Evolutionary conservation across 2,888 invertebrate genomes (phyloP).

Genomic region (Diadegma fenestrale): DNA sequence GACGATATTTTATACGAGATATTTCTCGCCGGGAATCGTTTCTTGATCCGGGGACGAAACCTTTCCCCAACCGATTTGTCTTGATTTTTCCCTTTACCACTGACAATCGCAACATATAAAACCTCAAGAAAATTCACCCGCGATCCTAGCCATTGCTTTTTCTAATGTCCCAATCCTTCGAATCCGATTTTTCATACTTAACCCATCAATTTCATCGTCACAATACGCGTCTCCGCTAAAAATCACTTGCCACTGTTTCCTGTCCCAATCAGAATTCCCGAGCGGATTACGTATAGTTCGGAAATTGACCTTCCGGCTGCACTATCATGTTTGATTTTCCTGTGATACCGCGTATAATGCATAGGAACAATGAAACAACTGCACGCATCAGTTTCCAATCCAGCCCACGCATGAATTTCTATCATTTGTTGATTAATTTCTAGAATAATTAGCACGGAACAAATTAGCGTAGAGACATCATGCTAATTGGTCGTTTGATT

Average conservation of each 20-base stretch:
- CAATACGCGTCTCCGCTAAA: neutral
- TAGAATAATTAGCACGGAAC: neutral
- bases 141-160: neutral
- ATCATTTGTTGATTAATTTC: neutral
- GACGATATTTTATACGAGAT: conserved; percentile 46
- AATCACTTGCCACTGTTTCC: neutral
- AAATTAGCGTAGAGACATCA: neutral
- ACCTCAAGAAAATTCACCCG: neutral
- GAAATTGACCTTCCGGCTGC: neutral
- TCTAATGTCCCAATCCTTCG: neutral
- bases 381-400: neutral
- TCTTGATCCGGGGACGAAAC: conserved; percentile 36
- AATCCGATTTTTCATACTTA: neutral
- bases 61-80: conserved; percentile 42
- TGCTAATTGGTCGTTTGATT: neutral
- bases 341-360: neutral
- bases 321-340: neutral
- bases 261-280: neutral
- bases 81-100: conserved; percentile 31
- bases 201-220: neutral
- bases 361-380: neutral
- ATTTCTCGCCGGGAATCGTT: conserved; percentile 39
- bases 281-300: neutral
- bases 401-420: neutral
- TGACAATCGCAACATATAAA: neutral